Evolutionary conservation across 1,140 invertebrate genomes (phyloP).

Genomic region (Papilio xuthus): DNA sequence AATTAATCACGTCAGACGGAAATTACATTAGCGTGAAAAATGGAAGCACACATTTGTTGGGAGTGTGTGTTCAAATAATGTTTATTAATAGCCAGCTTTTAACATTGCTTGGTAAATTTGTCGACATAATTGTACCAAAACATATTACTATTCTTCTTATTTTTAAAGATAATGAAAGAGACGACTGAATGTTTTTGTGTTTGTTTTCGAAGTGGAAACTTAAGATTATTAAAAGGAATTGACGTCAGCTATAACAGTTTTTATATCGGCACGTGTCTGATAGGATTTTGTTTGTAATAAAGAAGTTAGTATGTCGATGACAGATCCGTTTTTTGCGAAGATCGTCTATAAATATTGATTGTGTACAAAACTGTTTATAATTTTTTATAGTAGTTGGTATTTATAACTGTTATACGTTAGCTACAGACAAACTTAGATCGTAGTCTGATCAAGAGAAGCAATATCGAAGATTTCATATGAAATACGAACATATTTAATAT

Average conservation of each 20-base stretch:
- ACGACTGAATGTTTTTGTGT: not conserved
- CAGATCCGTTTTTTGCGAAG: not conserved
- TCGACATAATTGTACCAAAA: not conserved
- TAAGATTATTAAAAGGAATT: not conserved
- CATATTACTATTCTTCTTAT: not conserved
- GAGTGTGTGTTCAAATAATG: not conserved
- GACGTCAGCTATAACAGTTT: not conserved
- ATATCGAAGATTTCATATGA: not conserved
- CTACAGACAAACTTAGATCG: not conserved
- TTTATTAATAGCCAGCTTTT: not conserved
- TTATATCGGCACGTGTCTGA: not conserved
- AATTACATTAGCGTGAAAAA: constrained; percentile 8
- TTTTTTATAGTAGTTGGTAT: not conserved
- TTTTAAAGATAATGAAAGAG: not conserved
- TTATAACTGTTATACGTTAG: not conserved
- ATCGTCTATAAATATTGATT: not conserved
- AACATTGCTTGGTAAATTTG: not conserved
- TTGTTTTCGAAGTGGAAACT: not conserved
- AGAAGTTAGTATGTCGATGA: constrained; percentile 1
- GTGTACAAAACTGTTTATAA: not conserved
- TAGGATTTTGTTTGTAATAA: constrained; percentile 3
- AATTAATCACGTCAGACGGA: not conserved
- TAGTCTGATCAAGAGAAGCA: not conserved
- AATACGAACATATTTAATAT: not conserved
- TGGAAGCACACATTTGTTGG: not conserved